Evolutionary conservation across 2,113 vertebrate species (phyloP).

Genomic region (Colaptes auratus): DNA sequence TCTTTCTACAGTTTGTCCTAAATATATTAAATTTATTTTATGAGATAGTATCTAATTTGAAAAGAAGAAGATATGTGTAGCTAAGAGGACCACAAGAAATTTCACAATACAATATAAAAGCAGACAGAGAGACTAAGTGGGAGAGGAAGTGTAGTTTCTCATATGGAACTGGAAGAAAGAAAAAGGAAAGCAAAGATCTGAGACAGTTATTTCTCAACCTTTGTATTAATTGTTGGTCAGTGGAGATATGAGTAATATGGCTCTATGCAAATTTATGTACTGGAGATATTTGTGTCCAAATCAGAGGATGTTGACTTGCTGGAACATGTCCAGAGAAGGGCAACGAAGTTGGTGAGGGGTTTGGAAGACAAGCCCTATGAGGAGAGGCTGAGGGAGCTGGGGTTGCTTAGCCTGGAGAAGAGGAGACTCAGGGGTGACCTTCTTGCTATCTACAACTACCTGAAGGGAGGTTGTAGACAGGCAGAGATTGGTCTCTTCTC

Average conservation of each 20-base stretch:
- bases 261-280: background rate
- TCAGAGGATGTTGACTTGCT: no score
- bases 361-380: no score
- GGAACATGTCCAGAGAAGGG: no score
- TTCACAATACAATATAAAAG: background rate
- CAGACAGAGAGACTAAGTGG: background rate
- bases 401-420: no score
- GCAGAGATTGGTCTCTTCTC: no score
- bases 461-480: no score
- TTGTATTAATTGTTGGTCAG: background rate
- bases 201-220: background rate
- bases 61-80: background rate
- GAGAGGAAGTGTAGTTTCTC: background rate
- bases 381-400: no score
- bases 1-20: background rate
- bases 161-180: background rate
- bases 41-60: background rate
- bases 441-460: no score
- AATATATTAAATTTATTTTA: background rate
- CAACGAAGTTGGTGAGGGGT: no score
- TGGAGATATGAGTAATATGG: background rate
- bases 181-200: background rate
- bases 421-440: no score
- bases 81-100: background rate
- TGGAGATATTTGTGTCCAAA: background rate